Evolutionary conservation across 2,888 invertebrate species (phyloP).

Genomic region (Calliphora vomitoria): DNA sequence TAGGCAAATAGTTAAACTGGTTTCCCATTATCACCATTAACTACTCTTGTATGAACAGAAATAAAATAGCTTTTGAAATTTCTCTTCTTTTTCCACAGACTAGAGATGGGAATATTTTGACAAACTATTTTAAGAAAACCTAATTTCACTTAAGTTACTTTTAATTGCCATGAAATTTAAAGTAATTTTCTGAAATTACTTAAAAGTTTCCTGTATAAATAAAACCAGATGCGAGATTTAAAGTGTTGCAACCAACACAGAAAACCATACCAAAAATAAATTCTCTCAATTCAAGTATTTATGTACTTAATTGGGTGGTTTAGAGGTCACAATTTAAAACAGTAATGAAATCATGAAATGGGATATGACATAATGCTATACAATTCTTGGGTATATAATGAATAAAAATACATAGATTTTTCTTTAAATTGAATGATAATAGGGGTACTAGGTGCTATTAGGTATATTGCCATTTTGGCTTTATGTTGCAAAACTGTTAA

Average conservation of each 20-base stretch:
- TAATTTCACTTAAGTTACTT: conserved; percentile 19
- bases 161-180: background rate
- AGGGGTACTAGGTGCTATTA: background rate
- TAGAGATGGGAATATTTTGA: background rate
- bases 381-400: background rate
- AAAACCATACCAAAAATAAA: background rate
- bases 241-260: background rate
- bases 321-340: conserved; percentile 43
- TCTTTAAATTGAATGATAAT: too few relatives aligned
- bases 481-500: too few relatives aligned
- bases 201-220: background rate
- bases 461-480: too few relatives aligned
- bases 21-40: conserved; percentile 31
- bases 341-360: conserved; percentile 15
- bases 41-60: background rate
- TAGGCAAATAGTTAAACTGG: conserved; percentile 34
- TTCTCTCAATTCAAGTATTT: background rate
- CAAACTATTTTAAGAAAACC: background rate
- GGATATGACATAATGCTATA: conserved; percentile 16
- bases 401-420: too few relatives aligned
- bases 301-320: conserved; percentile 5
- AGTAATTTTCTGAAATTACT: background rate
- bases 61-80: conserved; percentile 3
- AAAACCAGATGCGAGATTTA: conserved; percentile 26
- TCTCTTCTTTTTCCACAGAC: background rate